Conservation (phyloP, 2,888 invertebrate species). For the Sphaerophoria rueppellii region DNA sequence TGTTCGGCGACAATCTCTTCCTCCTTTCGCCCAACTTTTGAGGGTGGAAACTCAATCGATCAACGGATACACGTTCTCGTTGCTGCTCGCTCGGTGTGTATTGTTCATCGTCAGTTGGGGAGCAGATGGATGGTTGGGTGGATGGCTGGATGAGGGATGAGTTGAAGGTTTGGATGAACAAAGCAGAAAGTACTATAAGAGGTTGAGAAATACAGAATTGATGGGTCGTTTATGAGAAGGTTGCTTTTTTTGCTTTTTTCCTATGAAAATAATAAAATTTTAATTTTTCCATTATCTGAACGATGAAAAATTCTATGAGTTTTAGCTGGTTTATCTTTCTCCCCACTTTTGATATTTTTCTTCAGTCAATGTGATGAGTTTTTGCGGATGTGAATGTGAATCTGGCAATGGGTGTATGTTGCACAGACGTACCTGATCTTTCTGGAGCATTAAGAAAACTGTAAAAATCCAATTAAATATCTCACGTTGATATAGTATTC, state of each 20-base stretch:
- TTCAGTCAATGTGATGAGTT: constrained; percentile 12
- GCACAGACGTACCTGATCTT: no score
- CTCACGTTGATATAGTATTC: constrained; percentile 50
- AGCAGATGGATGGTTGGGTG: constrained; percentile 50
- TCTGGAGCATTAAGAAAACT: no score
- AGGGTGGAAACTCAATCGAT: constrained; percentile 71
- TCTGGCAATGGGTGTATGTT: constrained; percentile 4
- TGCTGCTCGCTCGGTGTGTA: constrained; percentile 7
- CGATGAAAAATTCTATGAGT: constrained; percentile 62
- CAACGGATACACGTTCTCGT: constrained; percentile 67
- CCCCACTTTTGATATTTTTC: not conserved
- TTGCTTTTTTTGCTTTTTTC: constrained; percentile 51
- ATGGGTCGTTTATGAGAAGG: constrained; percentile 63
- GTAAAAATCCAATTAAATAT: constrained; percentile 36
- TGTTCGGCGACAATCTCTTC: constrained; percentile 49
- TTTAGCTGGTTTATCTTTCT: constrained; percentile 10
- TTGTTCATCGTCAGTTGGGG: constrained; percentile 16
- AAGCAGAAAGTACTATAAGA: constrained; percentile 44
- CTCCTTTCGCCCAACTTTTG: not conserved
- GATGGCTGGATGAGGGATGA: not conserved
- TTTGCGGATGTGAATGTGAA: not conserved
- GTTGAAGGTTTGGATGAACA: constrained; percentile 14
- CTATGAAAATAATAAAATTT: constrained; percentile 67
- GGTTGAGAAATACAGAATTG: constrained; percentile 59
- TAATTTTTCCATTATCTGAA: constrained; percentile 73